phyloP scores from a whole-genome alignment of 2,113 vertebrate species.

The Colistium nudipinnis region DNA sequence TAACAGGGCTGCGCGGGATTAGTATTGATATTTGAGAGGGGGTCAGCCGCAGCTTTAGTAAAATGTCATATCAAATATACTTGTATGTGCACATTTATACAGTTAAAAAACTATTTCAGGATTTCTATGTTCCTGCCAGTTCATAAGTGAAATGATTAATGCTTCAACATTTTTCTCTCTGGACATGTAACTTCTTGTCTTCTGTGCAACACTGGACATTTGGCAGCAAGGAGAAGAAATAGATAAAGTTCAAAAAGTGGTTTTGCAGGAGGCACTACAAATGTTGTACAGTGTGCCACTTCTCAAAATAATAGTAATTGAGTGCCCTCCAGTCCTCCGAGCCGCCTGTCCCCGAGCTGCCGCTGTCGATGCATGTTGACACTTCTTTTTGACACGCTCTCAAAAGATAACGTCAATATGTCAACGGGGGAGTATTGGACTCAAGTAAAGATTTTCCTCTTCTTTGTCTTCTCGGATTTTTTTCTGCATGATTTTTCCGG shows the following conservation, averaged over 20 bases:
- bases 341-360: constrained; percentile 7
- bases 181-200: not conserved
- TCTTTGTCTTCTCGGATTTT: not conserved
- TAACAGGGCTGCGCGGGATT: constrained; percentile 1
- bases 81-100: too few species aligned
- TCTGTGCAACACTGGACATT: not conserved
- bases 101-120: too few species aligned
- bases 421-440: not conserved
- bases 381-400: constrained; percentile 3
- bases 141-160: not conserved
- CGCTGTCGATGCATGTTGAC: not conserved
- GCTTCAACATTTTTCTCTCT: not conserved
- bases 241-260: not conserved
- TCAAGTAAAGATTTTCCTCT: constrained; percentile 11
- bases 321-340: not conserved
- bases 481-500: constrained; percentile 2
- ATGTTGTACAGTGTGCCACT: not conserved
- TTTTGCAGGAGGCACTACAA: constrained; percentile 2
- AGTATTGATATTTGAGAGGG: constrained; percentile 15
- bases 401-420: constrained; percentile 24
- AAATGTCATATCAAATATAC: too few species aligned
- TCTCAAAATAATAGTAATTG: constrained; percentile 1
- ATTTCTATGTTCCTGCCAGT: not conserved
- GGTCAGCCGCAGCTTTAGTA: constrained; percentile 3
- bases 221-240: not conserved